A percentile compares a stretch with the other conserved stretches of the same genome.
Conservation (phyloP, 2,113 vertebrate genomes). For the Hydrolagus affinis region DNA sequence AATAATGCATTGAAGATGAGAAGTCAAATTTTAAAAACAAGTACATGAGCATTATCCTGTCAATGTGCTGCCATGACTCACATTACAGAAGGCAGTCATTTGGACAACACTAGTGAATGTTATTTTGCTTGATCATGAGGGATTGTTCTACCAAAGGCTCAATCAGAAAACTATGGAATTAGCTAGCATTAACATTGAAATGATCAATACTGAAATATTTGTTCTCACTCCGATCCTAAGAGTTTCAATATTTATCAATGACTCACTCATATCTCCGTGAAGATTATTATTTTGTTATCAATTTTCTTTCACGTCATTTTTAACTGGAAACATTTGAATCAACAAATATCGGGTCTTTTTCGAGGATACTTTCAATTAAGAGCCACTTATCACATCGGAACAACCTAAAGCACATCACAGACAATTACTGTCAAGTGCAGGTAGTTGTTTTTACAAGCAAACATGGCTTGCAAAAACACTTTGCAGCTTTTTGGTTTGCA, state of each 20-base stretch:
- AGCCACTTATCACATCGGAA: too few relatives aligned
- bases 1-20: constrained; percentile 12
- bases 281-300: not conserved
- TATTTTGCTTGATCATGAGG: not conserved
- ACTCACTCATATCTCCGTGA: not conserved
- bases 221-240: not conserved
- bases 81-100: not conserved
- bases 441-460: too few relatives aligned
- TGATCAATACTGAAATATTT: not conserved
- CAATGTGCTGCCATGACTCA: not conserved
- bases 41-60: not conserved
- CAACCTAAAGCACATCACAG: too few relatives aligned
- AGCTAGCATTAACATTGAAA: not conserved
- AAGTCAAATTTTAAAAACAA: not conserved
- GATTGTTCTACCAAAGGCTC: not conserved
- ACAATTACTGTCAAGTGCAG: too few relatives aligned
- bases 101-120: constrained; percentile 1
- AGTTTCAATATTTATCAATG: not conserved
- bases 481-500: too few relatives aligned
- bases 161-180: not conserved
- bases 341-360: too few relatives aligned
- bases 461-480: too few relatives aligned
- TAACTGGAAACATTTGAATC: too few relatives aligned
- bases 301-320: not conserved
- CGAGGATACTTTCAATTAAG: too few relatives aligned